Percentiles rank a stretch among this genome's conserved stretches.
Conservation (phyloP, 2,888 invertebrate species). For the Heliconius erato region DNA sequence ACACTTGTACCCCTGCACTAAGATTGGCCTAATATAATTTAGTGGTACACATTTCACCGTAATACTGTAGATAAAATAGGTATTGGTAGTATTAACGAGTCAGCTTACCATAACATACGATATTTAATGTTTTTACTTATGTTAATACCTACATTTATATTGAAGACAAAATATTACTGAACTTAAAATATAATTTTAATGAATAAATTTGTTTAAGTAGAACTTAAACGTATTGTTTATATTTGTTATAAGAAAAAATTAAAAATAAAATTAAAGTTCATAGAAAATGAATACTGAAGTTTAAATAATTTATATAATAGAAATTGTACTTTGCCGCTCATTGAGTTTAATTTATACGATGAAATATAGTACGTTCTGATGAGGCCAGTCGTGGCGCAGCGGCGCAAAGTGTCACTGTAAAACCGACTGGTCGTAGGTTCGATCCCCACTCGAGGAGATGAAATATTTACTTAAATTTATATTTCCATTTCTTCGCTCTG, state of each 20-base stretch:
- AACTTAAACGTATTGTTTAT: neutral
- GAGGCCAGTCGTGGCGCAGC: too few species aligned
- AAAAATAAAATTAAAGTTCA: too few species aligned
- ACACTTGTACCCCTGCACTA: too few species aligned
- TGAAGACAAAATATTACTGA: neutral
- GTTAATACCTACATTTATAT: neutral
- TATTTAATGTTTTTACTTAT: constrained; percentile 1
- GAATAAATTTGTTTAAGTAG: neutral
- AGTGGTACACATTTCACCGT: neutral
- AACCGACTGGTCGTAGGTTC: too few species aligned
- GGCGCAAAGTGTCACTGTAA: too few species aligned
- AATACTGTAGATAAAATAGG: constrained; percentile 7
- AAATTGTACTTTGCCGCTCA: neutral
- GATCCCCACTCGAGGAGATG: too few species aligned
- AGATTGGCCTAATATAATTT: neutral
- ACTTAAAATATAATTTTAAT: neutral
- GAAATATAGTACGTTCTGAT: neutral
- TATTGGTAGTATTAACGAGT: neutral
- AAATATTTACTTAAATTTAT: too few species aligned
- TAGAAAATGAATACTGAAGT: neutral
- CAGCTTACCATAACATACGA: neutral
- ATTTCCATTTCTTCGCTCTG: too few species aligned
- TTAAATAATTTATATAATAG: neutral
- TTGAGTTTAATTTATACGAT: neutral
- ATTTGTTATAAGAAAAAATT: neutral